These are phyloP conservation scores for Podarcis siculus DNA, from an alignment of 2,797 vertebrate genomes.

Conservation along the genomic window DNA sequence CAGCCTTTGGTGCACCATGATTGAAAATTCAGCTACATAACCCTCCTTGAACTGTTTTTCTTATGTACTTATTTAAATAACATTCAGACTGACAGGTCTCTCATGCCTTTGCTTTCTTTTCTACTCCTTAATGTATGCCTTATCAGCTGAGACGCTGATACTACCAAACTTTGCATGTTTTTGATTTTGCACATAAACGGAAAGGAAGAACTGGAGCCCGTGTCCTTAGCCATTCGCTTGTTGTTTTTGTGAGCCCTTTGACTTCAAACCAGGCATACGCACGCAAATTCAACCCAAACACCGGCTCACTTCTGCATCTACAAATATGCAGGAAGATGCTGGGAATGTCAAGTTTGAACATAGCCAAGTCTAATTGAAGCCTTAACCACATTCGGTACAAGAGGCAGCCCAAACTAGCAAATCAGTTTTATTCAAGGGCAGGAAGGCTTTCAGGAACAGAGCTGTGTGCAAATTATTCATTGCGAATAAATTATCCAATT, in stretches of 20 bases:
- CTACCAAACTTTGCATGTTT: constrained; percentile 85
- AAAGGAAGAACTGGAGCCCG: constrained; percentile 83
- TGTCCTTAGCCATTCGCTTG: constrained; percentile 81
- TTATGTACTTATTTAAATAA: constrained; percentile 87
- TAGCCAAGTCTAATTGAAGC: constrained; percentile 79
- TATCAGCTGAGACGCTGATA: constrained; percentile 80
- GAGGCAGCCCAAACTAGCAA: constrained; percentile 68
- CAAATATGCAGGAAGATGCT: constrained; percentile 80
- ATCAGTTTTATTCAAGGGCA: constrained; percentile 75
- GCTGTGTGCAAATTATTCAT: constrained; percentile 61
- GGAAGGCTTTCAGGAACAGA: constrained; percentile 70
- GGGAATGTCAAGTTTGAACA: constrained; percentile 76
- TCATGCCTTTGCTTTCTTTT: constrained; percentile 80
- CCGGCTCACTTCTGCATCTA: constrained; percentile 79
- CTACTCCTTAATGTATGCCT: constrained; percentile 79
- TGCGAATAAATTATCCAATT: constrained; percentile 70
- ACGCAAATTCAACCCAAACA: constrained; percentile 79
- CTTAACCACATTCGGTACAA: constrained; percentile 76
- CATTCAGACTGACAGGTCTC: constrained; percentile 85
- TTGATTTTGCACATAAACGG: constrained; percentile 83
- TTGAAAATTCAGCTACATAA: constrained; percentile 84
- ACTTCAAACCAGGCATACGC: constrained; percentile 79
- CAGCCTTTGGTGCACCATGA: constrained; percentile 70
- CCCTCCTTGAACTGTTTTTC: constrained; percentile 83
- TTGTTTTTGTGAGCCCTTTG: constrained; percentile 78